Evolutionary conservation across 2,888 invertebrate species (phyloP).

Genomic region (Coenonympha glycerion): DNA sequence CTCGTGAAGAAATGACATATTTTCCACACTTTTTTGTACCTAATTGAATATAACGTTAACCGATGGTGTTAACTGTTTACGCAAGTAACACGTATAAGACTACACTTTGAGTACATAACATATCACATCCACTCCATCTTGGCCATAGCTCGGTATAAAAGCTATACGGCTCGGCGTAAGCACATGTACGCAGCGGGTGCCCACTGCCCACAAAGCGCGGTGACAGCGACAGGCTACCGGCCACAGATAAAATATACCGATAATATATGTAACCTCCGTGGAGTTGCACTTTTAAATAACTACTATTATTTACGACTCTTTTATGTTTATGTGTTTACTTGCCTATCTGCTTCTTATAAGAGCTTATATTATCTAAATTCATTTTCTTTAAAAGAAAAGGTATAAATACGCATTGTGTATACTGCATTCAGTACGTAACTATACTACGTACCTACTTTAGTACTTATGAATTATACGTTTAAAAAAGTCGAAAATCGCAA

Average conservation of each 20-base stretch:
- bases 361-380: no score
- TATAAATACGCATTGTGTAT: no score
- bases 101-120: background rate
- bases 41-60: no score
- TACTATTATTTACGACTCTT: constrained; percentile 15
- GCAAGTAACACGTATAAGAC: background rate
- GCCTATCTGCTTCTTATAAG: no score
- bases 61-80: background rate
- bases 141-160: constrained; percentile 13
- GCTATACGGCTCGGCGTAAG: constrained; percentile 3
- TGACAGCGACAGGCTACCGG: constrained; percentile 35
- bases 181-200: constrained; percentile 36
- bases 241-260: constrained; percentile 28
- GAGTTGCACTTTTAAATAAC: constrained; percentile 17
- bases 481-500: background rate
- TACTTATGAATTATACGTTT: background rate
- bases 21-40: no score
- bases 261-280: constrained; percentile 20
- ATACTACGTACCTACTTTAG: background rate
- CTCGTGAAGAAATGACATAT: no score
- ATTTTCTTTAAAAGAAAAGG: no score
- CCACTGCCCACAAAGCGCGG: constrained; percentile 50
- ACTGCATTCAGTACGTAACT: no score
- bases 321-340: background rate
- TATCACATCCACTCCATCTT: constrained; percentile 2